These are phyloP conservation scores for Drosophila pandora DNA, from an alignment of 1,140 invertebrate species.

Conservation along the genomic window DNA sequence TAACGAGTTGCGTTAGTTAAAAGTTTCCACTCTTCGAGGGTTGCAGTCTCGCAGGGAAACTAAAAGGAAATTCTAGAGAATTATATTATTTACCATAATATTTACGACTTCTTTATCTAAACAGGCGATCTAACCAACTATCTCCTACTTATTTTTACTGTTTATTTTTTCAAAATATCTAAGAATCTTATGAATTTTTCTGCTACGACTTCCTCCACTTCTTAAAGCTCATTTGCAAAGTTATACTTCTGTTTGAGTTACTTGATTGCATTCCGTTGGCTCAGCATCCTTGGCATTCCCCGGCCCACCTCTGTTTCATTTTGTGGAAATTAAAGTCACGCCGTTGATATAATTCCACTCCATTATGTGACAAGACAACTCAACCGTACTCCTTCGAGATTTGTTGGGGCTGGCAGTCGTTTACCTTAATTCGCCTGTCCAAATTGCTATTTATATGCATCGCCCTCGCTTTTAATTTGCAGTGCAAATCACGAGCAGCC, in stretches of 20 bases:
- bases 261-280: conserved; percentile 20
- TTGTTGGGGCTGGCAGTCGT: conserved; percentile 59
- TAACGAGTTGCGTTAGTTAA: conserved; percentile 22
- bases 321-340: conserved; percentile 57
- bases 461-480: conserved; percentile 80
- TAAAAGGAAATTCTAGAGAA: neutral
- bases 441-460: conserved; percentile 81
- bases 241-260: conserved; percentile 32
- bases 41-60: neutral
- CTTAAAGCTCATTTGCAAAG: neutral
- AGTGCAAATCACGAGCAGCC: conserved; percentile 72
- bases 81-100: neutral
- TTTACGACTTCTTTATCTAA: no score
- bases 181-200: neutral
- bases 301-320: conserved; percentile 37
- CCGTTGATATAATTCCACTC: conserved; percentile 69
- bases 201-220: neutral
- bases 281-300: neutral
- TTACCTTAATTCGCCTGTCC: conserved; percentile 78
- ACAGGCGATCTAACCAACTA: no score
- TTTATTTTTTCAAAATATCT: no score
- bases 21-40: conserved; percentile 21
- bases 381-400: conserved; percentile 29
- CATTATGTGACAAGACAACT: conserved; percentile 66
- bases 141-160: no score